phyloP scores from a whole-genome alignment of 2,113 vertebrate species.

The Thinocorus orbignyianus region DNA sequence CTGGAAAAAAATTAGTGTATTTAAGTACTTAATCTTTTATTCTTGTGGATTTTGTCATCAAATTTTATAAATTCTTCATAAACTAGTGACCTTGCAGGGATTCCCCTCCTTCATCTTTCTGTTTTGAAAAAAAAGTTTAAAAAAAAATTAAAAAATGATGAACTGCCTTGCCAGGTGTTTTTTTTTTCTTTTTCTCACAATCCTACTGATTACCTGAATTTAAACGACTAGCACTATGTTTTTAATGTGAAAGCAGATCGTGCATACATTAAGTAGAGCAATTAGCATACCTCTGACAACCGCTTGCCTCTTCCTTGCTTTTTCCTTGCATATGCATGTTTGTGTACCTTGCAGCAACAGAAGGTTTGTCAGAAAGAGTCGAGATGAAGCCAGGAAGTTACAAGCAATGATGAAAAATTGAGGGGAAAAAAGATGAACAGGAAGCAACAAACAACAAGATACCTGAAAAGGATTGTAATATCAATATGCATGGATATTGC shows the following conservation, averaged over 20 bases:
- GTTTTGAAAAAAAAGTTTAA: neutral
- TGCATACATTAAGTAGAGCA: neutral
- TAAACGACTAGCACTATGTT: neutral
- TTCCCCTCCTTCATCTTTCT: neutral
- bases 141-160: neutral
- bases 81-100: neutral
- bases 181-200: neutral
- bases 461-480: neutral
- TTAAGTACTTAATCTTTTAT: neutral
- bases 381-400: neutral
- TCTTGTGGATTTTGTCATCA: neutral
- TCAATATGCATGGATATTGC: neutral
- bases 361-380: conserved; percentile 14
- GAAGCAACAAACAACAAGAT: neutral
- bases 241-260: neutral
- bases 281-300: conserved; percentile 6
- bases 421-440: neutral
- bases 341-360: neutral
- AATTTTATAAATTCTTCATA: neutral
- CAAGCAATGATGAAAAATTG: neutral
- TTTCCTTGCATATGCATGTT: neutral
- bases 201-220: neutral
- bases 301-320: neutral
- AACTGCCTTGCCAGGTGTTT: neutral
- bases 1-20: neutral